Percentiles rank a stretch among this genome's conserved stretches.
phyloP scores from a whole-genome alignment of 2,888 invertebrate genomes.

The Subacronicta megacephala region DNA sequence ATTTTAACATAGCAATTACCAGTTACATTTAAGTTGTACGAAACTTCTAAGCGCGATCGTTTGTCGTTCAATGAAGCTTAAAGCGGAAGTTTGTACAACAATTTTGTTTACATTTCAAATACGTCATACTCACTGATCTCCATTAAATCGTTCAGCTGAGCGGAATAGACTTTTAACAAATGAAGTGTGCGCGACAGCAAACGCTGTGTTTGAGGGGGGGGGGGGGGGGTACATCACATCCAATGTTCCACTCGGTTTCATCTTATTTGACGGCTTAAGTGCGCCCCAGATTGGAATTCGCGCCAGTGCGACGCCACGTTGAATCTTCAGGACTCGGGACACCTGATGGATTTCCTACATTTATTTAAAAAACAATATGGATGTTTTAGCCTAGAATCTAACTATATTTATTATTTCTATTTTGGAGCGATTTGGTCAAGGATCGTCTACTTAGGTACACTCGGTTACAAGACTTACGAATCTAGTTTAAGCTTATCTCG shows the following conservation, averaged over 20 bases:
- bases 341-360: constrained; percentile 57
- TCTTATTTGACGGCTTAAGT: constrained; percentile 79
- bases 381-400: constrained; percentile 10
- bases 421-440: constrained; percentile 10
- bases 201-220: constrained; percentile 61
- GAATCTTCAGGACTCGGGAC: constrained; percentile 34
- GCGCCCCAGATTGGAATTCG: constrained; percentile 71
- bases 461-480: no score
- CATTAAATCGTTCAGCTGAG: constrained; percentile 59
- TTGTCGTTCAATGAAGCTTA: constrained; percentile 47
- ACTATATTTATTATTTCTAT: constrained; percentile 11
- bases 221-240: constrained; percentile 70
- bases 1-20: constrained; percentile 35
- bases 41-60: constrained; percentile 40
- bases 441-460: no score
- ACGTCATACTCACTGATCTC: constrained; percentile 61
- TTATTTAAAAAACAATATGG: constrained; percentile 33
- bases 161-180: constrained; percentile 69
- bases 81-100: constrained; percentile 43
- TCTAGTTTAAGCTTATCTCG: no score
- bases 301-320: constrained; percentile 64
- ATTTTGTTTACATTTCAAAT: constrained; percentile 61
- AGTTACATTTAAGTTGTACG: constrained; percentile 20
- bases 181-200: constrained; percentile 66
- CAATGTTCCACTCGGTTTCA: constrained; percentile 75